phyloP scores from a whole-genome alignment of 1,140 invertebrate species.

The Pemphigus obesinymphae region DNA sequence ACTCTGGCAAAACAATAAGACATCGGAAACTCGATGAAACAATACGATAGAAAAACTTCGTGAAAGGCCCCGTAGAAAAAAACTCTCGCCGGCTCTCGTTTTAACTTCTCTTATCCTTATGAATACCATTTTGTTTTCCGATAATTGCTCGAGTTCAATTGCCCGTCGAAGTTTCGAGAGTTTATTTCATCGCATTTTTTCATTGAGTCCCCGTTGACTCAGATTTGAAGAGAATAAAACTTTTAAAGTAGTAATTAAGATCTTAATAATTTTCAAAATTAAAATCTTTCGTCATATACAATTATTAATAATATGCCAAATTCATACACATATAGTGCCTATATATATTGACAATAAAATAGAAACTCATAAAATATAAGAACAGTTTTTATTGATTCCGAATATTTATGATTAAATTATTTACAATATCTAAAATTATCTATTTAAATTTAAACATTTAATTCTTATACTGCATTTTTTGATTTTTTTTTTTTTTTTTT shows the following conservation, averaged over 20 bases:
- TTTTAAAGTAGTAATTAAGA: background rate
- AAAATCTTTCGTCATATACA: too few relatives aligned
- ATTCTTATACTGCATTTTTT: too few relatives aligned
- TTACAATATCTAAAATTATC: too few relatives aligned
- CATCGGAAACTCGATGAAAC: background rate
- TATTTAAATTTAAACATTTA: too few relatives aligned
- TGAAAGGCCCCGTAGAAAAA: background rate
- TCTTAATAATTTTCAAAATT: background rate
- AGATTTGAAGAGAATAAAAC: background rate
- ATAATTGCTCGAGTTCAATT: conserved; percentile 35
- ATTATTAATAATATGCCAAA: too few relatives aligned
- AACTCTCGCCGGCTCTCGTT: background rate
- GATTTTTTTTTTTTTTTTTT: too few relatives aligned
- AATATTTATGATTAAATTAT: too few relatives aligned
- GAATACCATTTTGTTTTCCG: conserved; percentile 32
- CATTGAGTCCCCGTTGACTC: background rate
- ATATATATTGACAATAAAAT: too few relatives aligned
- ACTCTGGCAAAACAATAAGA: conserved; percentile 21
- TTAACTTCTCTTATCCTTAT: conserved; percentile 19
- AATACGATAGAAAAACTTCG: conserved; percentile 19
- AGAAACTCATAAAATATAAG: too few relatives aligned
- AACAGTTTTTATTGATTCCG: too few relatives aligned
- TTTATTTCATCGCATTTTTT: background rate
- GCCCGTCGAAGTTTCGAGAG: background rate
- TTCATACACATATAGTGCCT: too few relatives aligned